Evolutionary conservation across 2,113 vertebrate genomes (phyloP).

Genomic region (Cnemophilus loriae): DNA sequence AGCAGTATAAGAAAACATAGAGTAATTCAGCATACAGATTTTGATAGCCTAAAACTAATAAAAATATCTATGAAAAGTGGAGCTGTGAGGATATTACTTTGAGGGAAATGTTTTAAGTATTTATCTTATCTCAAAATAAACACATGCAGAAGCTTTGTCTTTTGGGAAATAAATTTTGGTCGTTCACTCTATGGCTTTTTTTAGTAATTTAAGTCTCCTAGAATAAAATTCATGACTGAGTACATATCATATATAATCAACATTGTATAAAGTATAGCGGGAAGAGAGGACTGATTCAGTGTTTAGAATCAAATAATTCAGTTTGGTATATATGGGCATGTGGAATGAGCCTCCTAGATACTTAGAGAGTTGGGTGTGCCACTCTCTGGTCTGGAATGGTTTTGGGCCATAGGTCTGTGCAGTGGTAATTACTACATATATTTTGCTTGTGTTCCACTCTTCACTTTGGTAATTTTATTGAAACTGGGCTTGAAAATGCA

Average conservation of each 20-base stretch:
- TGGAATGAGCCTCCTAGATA: neutral
- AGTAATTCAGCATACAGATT: neutral
- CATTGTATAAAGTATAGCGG: neutral
- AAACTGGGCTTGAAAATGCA: neutral
- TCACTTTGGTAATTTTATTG: neutral
- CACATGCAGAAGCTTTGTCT: neutral
- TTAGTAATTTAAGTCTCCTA: neutral
- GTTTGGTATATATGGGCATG: neutral
- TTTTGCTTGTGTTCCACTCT: neutral
- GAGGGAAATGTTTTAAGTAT: neutral
- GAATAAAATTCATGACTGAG: neutral
- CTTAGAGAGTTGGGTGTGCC: neutral
- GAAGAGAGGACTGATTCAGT: neutral
- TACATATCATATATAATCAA: neutral
- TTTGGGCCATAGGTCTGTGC: neutral
- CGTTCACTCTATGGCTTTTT: fast-evolving
- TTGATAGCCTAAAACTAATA: neutral
- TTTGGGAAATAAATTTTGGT: neutral
- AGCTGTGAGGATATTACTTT: neutral
- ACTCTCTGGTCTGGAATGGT: neutral
- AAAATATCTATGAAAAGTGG: neutral
- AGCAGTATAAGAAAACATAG: neutral
- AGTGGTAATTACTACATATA: neutral
- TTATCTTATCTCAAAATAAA: neutral
- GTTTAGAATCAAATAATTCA: neutral